A percentile compares a stretch with the other conserved stretches of the same genome.
Evolutionary conservation across 2,113 vertebrate species (phyloP).

Genomic region (Seriola aureovittata): DNA sequence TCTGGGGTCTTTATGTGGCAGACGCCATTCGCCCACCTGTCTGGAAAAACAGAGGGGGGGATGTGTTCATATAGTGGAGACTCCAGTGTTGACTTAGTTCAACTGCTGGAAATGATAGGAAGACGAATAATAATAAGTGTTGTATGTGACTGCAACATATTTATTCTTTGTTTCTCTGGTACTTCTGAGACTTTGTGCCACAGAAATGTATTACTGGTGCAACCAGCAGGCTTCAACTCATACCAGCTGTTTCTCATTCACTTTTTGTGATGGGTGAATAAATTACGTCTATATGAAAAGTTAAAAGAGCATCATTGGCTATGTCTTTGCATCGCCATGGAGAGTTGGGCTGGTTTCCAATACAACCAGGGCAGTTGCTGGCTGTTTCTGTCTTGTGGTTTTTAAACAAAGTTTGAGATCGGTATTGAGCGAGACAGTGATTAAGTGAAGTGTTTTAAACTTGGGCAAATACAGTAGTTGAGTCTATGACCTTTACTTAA

Average conservation of each 20-base stretch:
- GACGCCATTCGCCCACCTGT: conserved; percentile 39
- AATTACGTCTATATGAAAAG: conserved; percentile 38
- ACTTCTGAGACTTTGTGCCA: background rate
- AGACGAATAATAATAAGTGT: background rate
- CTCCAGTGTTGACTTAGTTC: background rate
- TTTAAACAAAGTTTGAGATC: conserved; percentile 21
- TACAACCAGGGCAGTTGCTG: conserved; percentile 13
- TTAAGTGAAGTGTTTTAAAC: conserved; percentile 27
- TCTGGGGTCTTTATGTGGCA: conserved; percentile 35
- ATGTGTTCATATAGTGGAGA: background rate
- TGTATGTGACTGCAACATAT: background rate
- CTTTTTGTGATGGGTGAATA: conserved; percentile 30
- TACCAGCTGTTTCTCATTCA: background rate
- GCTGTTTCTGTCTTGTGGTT: conserved; percentile 25
- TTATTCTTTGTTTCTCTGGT: background rate
- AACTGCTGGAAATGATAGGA: background rate
- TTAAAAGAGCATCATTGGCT: conserved; percentile 25
- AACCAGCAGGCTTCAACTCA: background rate
- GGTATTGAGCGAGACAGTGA: conserved; percentile 18
- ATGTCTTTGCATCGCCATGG: conserved; percentile 48
- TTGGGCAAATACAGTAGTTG: background rate
- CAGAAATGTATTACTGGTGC: background rate
- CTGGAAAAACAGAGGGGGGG: conserved; percentile 23
- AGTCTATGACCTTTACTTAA: background rate
- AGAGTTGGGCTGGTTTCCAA: conserved; percentile 53